Evolutionary conservation across 2,113 vertebrate genomes (phyloP).

Genomic region (Eurypyga helias): DNA sequence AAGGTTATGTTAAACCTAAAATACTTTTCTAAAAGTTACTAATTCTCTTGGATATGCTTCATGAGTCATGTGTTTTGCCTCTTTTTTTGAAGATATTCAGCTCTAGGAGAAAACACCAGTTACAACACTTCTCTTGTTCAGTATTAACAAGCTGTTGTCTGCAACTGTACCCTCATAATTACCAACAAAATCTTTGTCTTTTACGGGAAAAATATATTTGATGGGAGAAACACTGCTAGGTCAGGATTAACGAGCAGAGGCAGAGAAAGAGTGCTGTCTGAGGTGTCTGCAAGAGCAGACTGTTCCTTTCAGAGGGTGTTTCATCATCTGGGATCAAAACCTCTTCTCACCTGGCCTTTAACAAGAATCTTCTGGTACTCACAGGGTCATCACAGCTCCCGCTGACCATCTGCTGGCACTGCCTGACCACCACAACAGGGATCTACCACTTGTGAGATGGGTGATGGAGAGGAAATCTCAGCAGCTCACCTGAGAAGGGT

Average conservation of each 20-base stretch:
- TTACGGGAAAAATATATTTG: neutral
- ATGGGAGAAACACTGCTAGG: neutral
- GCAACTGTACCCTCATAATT: neutral
- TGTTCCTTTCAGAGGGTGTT: neutral
- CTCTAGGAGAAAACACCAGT: neutral
- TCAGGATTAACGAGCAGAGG: conserved; percentile 38
- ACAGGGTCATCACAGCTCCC: neutral
- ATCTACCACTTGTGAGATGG: conserved; percentile 23
- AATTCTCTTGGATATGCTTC: neutral
- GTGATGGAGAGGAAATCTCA: neutral
- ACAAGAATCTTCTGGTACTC: neutral
- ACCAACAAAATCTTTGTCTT: neutral
- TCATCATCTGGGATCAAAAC: neutral
- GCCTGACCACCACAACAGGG: neutral
- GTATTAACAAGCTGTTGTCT: neutral
- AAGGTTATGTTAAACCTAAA: neutral
- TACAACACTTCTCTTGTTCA: neutral
- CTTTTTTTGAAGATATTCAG: neutral
- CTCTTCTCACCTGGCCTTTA: conserved; percentile 43
- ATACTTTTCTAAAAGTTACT: neutral
- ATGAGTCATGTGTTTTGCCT: neutral
- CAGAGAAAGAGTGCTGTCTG: neutral
- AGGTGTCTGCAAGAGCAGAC: conserved; percentile 5
- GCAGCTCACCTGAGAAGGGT: conserved; percentile 13
- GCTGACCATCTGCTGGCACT: conserved; percentile 31